Evolutionary conservation across 37 sponge, comb jelly and placozoan genomes (phyloP), one percentile per base, ranked within the genome.

Genomic region (Diacarnus erythraeanus): DNA sequence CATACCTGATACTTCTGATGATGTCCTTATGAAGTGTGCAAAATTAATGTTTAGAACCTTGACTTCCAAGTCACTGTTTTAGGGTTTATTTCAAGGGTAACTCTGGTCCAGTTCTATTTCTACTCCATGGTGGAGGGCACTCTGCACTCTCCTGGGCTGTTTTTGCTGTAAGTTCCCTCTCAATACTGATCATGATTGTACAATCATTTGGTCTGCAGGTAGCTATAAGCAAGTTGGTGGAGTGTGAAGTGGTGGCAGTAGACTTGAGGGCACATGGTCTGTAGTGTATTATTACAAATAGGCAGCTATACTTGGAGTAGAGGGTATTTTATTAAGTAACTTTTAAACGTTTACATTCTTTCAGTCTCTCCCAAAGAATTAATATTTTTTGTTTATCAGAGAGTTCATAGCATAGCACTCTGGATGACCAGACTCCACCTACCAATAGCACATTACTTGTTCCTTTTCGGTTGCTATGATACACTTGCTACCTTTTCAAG

Each of bases 51-150:
- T n/a, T n/a, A n/a, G n/a, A n/a, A n/a, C n/a, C n/a, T n/a, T n/a
- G n/a, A n/a, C n/a, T n/a, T n/a, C n/a, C n/a, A n/a, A n/a, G n/a
- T n/a, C 57, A 74, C 74, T 74, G 74, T 43, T 98, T 98, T 68
- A 75, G 90, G 38, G 94, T 98, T 71, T 98, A 98, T 70, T 59
- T 59, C 36, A 69, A 41, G 54, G 99, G 99, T 6, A 30, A 57
- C 12, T 69, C 40, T 39, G 96, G 96, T 41, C 96, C 99, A n/a
- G 90, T 91, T 0, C 33, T 98, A 44, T 72, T 96, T 22, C 73
- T 93, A 3, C 86, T 98, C 2, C 99, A 98, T 81, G 99, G 99
- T 54, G 99, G 96, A 41, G 99, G 99, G 5, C 93, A 96, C 71
- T 95, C 96, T 18, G 97, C 90, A n/a, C 80, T 98, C 18, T 95